These are phyloP conservation scores for cattle (Bos taurus) DNA, from an alignment of 2,113 vertebrate genomes.

Conservation along the genomic window DNA sequence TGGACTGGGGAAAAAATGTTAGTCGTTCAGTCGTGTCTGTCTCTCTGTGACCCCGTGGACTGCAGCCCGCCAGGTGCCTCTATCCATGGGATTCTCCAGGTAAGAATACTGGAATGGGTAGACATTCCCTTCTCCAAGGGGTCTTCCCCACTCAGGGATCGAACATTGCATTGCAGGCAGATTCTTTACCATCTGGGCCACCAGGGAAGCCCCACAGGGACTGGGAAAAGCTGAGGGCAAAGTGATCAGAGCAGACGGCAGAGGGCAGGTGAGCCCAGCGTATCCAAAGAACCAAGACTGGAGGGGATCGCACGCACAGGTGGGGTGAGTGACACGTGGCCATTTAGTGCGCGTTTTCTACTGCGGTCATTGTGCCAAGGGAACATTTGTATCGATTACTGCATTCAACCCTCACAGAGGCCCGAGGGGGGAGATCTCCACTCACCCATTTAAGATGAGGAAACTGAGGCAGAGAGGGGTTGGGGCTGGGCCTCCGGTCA, in stretches of 20 bases:
- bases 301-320: too few relatives aligned
- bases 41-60: neutral
- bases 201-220: neutral
- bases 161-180: neutral
- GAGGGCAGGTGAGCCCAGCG: neutral
- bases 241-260: neutral
- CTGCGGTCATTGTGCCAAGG: neutral
- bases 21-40: neutral
- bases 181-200: neutral
- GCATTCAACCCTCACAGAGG: neutral
- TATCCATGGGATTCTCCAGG: neutral
- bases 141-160: neutral
- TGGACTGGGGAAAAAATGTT: neutral
- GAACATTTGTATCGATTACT: rapidly evolving
- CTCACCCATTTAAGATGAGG: neutral
- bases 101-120: neutral
- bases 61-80: neutral
- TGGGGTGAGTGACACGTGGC: rapidly evolving
- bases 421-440: rapidly evolving
- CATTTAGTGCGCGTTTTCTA: rapidly evolving
- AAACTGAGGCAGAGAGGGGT: neutral
- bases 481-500: neutral
- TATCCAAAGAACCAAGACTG: neutral
- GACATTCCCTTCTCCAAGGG: neutral
- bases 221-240: neutral